These are phyloP conservation scores for Poeciliopsis turneri DNA, from an alignment of 2,797 vertebrate species.

Conservation along the genomic window DNA sequence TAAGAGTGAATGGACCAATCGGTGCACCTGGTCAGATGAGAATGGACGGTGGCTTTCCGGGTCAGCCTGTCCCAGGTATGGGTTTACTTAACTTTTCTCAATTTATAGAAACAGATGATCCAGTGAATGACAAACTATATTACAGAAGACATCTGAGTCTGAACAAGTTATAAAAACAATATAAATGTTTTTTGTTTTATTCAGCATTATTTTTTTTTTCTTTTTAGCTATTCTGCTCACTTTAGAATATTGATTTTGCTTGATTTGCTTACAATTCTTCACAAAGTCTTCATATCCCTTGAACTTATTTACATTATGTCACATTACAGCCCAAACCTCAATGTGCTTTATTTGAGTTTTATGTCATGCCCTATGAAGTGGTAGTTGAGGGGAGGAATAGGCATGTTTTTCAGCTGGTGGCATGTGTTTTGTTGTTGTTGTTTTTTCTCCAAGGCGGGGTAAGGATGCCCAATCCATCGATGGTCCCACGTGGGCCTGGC, in stretches of 20 bases:
- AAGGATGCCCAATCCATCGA: conserved; percentile 90
- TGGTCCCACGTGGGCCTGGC: conserved; percentile 89
- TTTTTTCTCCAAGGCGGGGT: conserved; percentile 81
- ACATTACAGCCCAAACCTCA: neutral
- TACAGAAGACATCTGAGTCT: neutral
- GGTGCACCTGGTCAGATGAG: conserved; percentile 86
- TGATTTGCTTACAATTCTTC: neutral
- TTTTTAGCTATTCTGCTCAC: neutral
- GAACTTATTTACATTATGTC: neutral
- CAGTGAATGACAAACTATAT: neutral
- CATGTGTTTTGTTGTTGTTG: neutral
- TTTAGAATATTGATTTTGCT: neutral
- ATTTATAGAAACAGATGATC: neutral
- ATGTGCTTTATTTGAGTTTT: neutral
- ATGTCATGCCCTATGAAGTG: neutral
- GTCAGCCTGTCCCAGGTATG: conserved; percentile 91
- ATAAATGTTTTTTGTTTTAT: neutral
- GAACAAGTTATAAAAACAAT: neutral
- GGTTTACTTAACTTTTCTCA: neutral
- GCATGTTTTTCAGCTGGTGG: neutral
- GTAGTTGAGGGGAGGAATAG: neutral
- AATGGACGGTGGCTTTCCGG: conserved; percentile 89
- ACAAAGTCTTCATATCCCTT: neutral
- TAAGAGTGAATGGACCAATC: conserved; percentile 94
- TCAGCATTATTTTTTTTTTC: neutral